phyloP scores from a whole-genome alignment of 2,113 vertebrate species.

The Dryoscopus gambensis region DNA sequence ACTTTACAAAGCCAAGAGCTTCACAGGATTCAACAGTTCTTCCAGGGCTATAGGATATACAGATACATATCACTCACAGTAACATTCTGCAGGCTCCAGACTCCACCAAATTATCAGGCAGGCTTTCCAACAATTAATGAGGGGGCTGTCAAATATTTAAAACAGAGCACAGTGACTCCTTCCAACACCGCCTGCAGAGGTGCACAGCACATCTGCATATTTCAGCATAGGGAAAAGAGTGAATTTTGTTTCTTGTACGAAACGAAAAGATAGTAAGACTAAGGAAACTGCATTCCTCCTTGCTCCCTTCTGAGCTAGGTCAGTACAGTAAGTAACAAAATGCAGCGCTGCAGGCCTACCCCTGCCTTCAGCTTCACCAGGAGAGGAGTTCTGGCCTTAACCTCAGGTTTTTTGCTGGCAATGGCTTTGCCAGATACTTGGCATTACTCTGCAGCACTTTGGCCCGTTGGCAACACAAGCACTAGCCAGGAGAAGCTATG shows the following conservation, averaged over 20 bases:
- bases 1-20: slow-evolving; percentile 26
- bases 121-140: slow-evolving; percentile 20
- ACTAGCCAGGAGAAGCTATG: background rate
- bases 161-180: background rate
- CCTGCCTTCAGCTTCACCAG: background rate
- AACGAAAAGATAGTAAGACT: background rate
- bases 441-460: background rate
- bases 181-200: background rate
- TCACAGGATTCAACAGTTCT: background rate
- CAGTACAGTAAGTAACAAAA: background rate
- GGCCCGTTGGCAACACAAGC: background rate
- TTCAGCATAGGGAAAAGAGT: background rate
- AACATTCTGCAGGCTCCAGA: slow-evolving; percentile 21
- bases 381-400: background rate
- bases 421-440: background rate
- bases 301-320: background rate
- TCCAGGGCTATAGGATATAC: background rate
- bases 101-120: background rate
- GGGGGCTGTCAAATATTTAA: background rate
- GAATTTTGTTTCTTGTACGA: background rate
- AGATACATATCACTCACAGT: background rate
- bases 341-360: background rate
- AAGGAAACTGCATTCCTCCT: background rate
- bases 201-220: background rate
- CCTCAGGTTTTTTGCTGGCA: background rate